A percentile compares a stretch with the other conserved stretches of the same genome.
phyloP scores from a whole-genome alignment of 1,140 invertebrate genomes.

The Aphidius gifuensis region DNA sequence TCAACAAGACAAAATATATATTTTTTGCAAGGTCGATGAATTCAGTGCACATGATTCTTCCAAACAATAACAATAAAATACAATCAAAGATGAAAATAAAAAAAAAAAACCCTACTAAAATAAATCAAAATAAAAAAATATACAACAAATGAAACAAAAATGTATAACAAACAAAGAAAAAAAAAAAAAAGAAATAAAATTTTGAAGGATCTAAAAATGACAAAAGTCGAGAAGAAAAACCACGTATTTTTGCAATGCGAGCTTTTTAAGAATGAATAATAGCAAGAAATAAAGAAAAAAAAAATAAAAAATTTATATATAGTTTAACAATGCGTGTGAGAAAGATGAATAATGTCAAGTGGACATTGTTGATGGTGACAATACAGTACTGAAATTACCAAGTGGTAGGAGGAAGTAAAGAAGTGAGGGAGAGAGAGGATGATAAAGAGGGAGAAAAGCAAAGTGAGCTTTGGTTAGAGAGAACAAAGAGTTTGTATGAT shows the following conservation, averaged over 20 bases:
- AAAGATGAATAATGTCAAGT: constrained; percentile 55
- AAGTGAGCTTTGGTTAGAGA: not conserved
- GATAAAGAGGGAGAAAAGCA: not conserved
- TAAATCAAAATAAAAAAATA: not conserved
- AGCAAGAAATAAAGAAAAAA: constrained; percentile 53
- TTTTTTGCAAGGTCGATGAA: too few relatives aligned
- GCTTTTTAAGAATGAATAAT: constrained; percentile 23
- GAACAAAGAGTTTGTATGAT: constrained; percentile 57
- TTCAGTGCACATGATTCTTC: too few relatives aligned
- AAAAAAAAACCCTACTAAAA: not conserved
- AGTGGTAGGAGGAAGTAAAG: not conserved
- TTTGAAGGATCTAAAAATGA: not conserved
- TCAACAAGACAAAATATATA: not conserved
- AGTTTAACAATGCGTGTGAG: constrained; percentile 46
- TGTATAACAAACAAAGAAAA: not conserved
- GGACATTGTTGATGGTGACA: constrained; percentile 58
- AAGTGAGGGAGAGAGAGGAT: not conserved
- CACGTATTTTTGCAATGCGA: not conserved
- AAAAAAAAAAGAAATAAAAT: constrained; percentile 7
- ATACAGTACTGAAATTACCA: constrained; percentile 55
- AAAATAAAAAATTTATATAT: constrained; percentile 31
- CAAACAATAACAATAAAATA: not conserved
- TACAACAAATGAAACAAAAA: not conserved
- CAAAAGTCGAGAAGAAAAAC: constrained; percentile 1
- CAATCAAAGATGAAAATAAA: not conserved